These are phyloP conservation scores for Miltochrista miniata DNA, from an alignment of 2,888 invertebrate species.

Conservation along the genomic window DNA sequence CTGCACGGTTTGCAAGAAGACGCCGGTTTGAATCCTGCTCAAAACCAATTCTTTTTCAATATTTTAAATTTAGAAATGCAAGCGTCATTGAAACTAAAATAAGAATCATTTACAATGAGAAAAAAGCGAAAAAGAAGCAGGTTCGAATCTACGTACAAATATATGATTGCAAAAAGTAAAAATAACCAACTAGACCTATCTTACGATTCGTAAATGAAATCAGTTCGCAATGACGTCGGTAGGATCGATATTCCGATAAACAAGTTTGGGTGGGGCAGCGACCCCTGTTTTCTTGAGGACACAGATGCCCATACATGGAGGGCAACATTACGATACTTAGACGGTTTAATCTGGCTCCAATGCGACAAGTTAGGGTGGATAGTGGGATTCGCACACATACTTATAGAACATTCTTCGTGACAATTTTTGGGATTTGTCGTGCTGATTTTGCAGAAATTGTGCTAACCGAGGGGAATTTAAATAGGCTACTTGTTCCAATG, in stretches of 20 bases:
- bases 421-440: constrained; percentile 18
- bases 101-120: too few species aligned
- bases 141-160: too few species aligned
- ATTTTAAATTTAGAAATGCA: too few species aligned
- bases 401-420: constrained; percentile 26
- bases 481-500: neutral
- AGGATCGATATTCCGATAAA: constrained; percentile 74
- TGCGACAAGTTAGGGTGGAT: constrained; percentile 35
- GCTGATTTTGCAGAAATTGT: constrained; percentile 25
- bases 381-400: constrained; percentile 30
- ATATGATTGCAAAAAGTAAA: too few species aligned
- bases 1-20: too few species aligned
- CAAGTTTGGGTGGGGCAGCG: constrained; percentile 59
- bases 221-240: constrained; percentile 49
- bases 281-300: constrained; percentile 63
- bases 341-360: constrained; percentile 51
- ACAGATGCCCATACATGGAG: constrained; percentile 69
- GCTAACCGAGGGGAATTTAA: constrained; percentile 15
- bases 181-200: constrained; percentile 36
- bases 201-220: constrained; percentile 47
- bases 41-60: too few species aligned
- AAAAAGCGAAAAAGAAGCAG: too few species aligned
- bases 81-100: too few species aligned
- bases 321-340: constrained; percentile 51
- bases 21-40: too few species aligned